phyloP scores from a whole-genome alignment of 2,888 invertebrate genomes.

The Sphaeridia pumilis region DNA sequence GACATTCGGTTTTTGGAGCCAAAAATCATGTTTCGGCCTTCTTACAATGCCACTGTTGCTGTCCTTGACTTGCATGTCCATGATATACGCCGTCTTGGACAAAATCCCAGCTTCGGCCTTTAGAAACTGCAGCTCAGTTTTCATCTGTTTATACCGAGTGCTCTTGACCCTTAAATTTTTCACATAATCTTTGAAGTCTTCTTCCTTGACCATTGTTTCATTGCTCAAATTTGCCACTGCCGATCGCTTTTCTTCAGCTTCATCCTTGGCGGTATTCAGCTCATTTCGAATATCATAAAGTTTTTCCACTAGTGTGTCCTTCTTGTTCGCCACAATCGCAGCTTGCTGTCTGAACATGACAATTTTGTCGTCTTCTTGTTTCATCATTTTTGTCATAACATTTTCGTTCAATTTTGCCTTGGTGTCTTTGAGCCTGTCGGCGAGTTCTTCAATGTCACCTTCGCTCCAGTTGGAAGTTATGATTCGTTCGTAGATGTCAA shows the following conservation, averaged over 20 bases:
- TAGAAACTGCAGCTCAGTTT: constrained; percentile 60
- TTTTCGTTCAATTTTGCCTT: constrained; percentile 56
- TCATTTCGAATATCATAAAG: constrained; percentile 55
- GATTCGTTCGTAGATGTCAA: constrained; percentile 57
- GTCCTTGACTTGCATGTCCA: constrained; percentile 45
- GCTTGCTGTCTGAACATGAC: constrained; percentile 78
- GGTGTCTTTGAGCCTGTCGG: constrained; percentile 49
- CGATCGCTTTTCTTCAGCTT: constrained; percentile 46
- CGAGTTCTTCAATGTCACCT: constrained; percentile 52
- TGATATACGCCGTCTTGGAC: constrained; percentile 60
- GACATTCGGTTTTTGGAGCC: too few relatives aligned
- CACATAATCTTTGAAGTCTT: constrained; percentile 75
- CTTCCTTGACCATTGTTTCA: constrained; percentile 60
- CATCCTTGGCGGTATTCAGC: constrained; percentile 50
- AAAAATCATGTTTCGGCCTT: too few relatives aligned
- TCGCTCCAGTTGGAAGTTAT: constrained; percentile 54
- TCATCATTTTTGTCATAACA: constrained; percentile 57
- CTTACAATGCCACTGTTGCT: constrained; percentile 47
- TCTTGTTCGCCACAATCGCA: constrained; percentile 64
- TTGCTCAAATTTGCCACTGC: constrained; percentile 45
- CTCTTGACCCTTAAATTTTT: constrained; percentile 67
- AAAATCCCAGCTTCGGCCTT: constrained; percentile 66
- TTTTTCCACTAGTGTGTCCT: constrained; percentile 58
- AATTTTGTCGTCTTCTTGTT: constrained; percentile 55
- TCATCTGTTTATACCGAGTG: constrained; percentile 60